Evolutionary conservation across 1,140 invertebrate species (phyloP).

Genomic region (Drosophila repletoides): DNA sequence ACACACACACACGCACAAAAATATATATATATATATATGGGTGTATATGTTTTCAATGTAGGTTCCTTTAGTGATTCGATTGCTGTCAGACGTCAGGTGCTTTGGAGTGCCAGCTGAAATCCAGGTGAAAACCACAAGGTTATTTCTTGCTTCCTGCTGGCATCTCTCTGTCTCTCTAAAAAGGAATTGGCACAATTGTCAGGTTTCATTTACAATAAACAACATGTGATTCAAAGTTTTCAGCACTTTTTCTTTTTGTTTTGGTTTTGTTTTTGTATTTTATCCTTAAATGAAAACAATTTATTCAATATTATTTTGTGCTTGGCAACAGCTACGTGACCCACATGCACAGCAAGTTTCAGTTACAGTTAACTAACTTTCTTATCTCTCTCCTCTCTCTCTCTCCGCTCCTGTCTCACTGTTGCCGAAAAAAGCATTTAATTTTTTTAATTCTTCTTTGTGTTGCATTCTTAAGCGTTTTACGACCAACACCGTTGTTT

Average conservation of each 20-base stretch:
- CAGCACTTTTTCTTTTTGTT: not conserved
- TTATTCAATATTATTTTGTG: too few species aligned
- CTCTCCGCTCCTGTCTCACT: not conserved
- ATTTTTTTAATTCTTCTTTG: too few species aligned
- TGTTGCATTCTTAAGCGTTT: too few species aligned
- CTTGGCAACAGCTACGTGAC: too few species aligned
- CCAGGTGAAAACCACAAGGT: too few species aligned
- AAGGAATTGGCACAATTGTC: constrained; percentile 12
- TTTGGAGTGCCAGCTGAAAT: constrained; percentile 6
- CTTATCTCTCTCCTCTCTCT: not conserved
- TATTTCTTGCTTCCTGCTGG: not conserved
- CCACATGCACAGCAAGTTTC: constrained; percentile 7
- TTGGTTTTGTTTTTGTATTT: too few species aligned
- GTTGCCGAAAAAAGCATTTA: too few species aligned
- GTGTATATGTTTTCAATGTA: not conserved
- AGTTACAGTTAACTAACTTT: not conserved
- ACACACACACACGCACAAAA: too few species aligned
- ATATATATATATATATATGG: too few species aligned
- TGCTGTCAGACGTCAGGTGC: constrained; percentile 14
- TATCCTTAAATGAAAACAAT: too few species aligned
- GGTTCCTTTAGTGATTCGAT: not conserved
- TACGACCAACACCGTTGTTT: too few species aligned
- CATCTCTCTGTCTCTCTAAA: not conserved
- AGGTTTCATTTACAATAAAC: not conserved
- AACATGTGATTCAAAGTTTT: not conserved